These are phyloP conservation scores for Hypomecis atomaria DNA, from an alignment of 2,888 invertebrate genomes.

Conservation along the genomic window DNA sequence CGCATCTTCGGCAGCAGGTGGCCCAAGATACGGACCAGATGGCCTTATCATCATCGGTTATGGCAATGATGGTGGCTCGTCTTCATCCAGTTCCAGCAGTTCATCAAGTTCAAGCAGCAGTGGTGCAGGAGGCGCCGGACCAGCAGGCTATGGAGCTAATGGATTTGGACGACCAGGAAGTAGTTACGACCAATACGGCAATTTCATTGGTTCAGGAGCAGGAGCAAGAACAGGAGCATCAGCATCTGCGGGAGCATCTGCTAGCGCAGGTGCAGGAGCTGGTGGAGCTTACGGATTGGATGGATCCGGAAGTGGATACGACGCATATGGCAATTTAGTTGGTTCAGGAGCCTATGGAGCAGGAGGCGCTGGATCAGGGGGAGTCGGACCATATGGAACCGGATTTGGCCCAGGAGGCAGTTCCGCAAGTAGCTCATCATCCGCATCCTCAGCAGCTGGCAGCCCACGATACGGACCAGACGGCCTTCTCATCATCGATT, in stretches of 20 bases:
- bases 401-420: no score
- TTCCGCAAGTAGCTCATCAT: neutral
- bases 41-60: neutral
- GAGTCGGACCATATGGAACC: no score
- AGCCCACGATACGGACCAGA: no score
- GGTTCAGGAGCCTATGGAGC: neutral
- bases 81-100: neutral
- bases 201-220: neutral
- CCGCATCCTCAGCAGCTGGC: neutral
- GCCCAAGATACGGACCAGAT: no score
- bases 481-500: no score
- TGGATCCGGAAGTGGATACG: neutral
- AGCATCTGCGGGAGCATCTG: no score
- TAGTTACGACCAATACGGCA: neutral
- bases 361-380: neutral
- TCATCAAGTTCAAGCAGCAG: neutral
- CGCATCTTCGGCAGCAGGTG: no score
- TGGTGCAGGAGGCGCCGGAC: slow-evolving; percentile 1
- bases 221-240: neutral
- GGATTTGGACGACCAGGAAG: neutral
- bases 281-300: neutral
- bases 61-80: slow-evolving; percentile 7
- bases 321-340: neutral
- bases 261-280: neutral
- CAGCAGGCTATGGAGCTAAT: neutral